Evolutionary conservation across 2,888 invertebrate genomes (phyloP), one percentile per base, ranked within the genome.

Genomic region (Lampropteryx suffumata): DNA sequence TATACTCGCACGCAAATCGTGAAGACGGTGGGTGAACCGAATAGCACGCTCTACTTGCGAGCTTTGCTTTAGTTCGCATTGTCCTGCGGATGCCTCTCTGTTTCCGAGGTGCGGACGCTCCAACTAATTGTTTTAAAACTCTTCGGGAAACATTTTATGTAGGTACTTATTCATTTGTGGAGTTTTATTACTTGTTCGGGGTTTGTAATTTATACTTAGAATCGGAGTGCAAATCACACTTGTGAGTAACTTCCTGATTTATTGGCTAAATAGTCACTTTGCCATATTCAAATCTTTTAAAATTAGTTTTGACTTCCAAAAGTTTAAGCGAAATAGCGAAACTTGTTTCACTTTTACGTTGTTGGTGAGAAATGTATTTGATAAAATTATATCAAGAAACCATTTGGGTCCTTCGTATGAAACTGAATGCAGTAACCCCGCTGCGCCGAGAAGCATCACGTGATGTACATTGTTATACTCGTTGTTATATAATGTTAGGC

Each of bases 61-160:
- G n/a, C n/a, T n/a, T n/a, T n/a, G n/a, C n/a, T n/a, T n/a, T n/a
- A n/a, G n/a, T n/a, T n/a, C n/a, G n/a, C n/a, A n/a, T n/a, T n/a
- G 21, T 21, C 3, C 21, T 21, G 21, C 21, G 21, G 21, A 21
- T 21, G 21, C 17, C 14, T n/a, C 17, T 4, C 17, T 17, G n/a
- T n/a, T 17, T 30, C 30, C 4, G 11, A 5, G n/a, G 11, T 11
- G 42, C 36, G 28, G 14, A 13, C 43, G 34, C 36, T 39, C 26
- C 34, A 32, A 37, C 33, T 47, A 44, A 51, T 55, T 51, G 51
- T 48, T 45, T 51, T 34, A 48, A 33, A 48, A 51, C 26, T 10
- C 36, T 43, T 40, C 24, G 14, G 27, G 24, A 41, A 41, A 42
- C 43, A 37, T 49, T 37, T 34, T 32, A 28, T 55, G n/a, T n/a